Base-by-base conservation (phyloP, 1,140 invertebrate species). In the Sycophila sp. region DNA sequence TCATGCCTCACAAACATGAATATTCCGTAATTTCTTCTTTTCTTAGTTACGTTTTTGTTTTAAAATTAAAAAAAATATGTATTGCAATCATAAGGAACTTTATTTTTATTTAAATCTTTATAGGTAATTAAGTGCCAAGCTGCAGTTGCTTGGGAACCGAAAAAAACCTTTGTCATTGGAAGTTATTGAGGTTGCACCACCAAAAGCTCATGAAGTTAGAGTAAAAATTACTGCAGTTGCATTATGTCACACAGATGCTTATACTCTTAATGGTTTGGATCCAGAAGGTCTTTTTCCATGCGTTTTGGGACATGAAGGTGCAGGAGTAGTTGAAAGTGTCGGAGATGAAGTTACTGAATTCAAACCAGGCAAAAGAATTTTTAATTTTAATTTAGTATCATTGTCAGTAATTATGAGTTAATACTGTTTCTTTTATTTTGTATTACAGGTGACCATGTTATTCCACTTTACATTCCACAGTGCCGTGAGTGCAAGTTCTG, bases 211-310 rank as follows among this genome's bases (percentile, higher is more conserved):
- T 75, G 94, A 96, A 89, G 92, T 93, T n/a, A 88, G 93, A 60
- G 87, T 96, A 11, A 92, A 96, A 86, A 90, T 99, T 56, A 78
- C 91, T 5, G 90, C 92, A 26, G 95, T 94, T 64, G 97, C 96
- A 47, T 92, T 99, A n/a, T 99, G 98, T 82, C 98, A 99, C 80
- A 99, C 98, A 0, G 98, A 99, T 88, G 92, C 94, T 4, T 98
- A 98, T 79, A 99, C 97, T 17, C 84, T 98, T 17, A 92, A 92
- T 76, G 98, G 98, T 13, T 88, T 91, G 72, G 98, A 99, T 86
- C 92, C 97, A 0, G 98, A 99, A 87, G 98, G 97, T 13, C 85
- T 92, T 15, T 99, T 99, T 82, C 98, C 98, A 0, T 92, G 94
- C 36, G 88, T 99, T 74, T 88, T 99, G 42, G 97, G 96, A 0